Evolutionary conservation across 1,140 invertebrate species (phyloP), one percentile per base, ranked within the genome.

Genomic region (Saccostrea glomerata): DNA sequence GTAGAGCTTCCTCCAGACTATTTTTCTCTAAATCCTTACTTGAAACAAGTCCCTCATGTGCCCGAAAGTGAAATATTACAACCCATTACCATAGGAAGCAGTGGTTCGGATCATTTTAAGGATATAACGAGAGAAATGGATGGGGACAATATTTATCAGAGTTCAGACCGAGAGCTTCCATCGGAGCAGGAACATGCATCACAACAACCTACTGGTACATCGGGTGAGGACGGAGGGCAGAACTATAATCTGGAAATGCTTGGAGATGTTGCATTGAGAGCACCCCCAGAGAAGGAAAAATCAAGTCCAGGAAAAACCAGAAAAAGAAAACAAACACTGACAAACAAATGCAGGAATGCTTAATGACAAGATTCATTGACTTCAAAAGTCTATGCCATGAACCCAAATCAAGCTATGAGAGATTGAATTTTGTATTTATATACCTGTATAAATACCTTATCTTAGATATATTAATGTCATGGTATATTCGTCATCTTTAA

Each of bases 221-320:
- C n/a, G 0, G 58, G 17, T 17, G 90, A 47, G 47, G 47, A 90
- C 15, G 20, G 56, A 54, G 58, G 82, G 11, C 88, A 90, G 83
- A 89, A 90, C 15, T 93, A 93, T 36, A 93, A 93, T 86, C 84
- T 93, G 40, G 91, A 93, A 83, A 92, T 93, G 91, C 86, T 93
- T 20, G 92, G 93, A 30, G 92, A 93, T 87, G 93, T 93, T 11
- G 93, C 93, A 3, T 82, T 93, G 40, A 89, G 55, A 11, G 73
- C 82, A 6, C 88, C 88, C n/a, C 66, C 36, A 23, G 70, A 25
- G 9, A 25, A 17, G 23, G 54, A 54, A n/a, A 17, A 2, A 30
- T 40, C 30, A 36, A 30, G 25, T 77, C 70, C 23, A 15, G 70
- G 54, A 17, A 30, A 15, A 82, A 17, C 40, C 7, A 82, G 54